Conservation (phyloP, 2,113 vertebrate genomes). For the Orcinus orca region DNA sequence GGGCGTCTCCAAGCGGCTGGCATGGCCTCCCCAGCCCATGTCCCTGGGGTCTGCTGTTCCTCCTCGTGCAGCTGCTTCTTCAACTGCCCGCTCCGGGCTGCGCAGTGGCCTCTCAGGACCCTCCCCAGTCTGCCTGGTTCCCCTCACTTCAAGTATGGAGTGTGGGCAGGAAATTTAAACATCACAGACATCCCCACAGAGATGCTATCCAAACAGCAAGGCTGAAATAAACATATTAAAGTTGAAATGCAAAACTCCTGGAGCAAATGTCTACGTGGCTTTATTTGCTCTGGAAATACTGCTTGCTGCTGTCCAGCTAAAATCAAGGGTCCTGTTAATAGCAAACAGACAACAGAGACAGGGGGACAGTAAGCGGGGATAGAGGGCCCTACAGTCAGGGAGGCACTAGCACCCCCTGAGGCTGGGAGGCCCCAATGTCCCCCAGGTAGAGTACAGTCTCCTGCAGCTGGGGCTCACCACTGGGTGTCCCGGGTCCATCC, state of each 20-base stretch:
- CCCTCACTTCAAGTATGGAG: background rate
- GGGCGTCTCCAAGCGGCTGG: rapidly evolving
- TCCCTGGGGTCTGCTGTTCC: background rate
- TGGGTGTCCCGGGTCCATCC: background rate
- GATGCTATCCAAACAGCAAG: conserved; percentile 49
- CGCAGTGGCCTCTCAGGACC: background rate
- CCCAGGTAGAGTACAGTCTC: rapidly evolving
- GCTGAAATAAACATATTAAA: conserved; percentile 53
- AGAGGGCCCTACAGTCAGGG: no score
- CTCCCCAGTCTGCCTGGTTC: background rate
- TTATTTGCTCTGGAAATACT: conserved; percentile 59
- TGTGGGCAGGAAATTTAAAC: conserved; percentile 9
- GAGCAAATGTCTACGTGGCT: conserved; percentile 45
- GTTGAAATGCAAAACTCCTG: conserved; percentile 42
- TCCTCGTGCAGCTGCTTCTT: rapidly evolving
- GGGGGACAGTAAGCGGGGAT: rapidly evolving
- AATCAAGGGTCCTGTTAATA: conserved; percentile 43
- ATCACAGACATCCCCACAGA: background rate
- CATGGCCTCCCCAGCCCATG: background rate
- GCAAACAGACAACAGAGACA: background rate
- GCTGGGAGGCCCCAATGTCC: background rate
- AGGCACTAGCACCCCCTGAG: background rate
- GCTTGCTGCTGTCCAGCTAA: conserved; percentile 25
- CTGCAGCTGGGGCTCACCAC: background rate
- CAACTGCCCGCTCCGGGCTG: rapidly evolving